A percentile compares a stretch with the other conserved stretches of the same genome.
Evolutionary conservation across 53 echinoderm and acorn worm species (phyloP).

Genomic region (Hippasteria phrygiana): DNA sequence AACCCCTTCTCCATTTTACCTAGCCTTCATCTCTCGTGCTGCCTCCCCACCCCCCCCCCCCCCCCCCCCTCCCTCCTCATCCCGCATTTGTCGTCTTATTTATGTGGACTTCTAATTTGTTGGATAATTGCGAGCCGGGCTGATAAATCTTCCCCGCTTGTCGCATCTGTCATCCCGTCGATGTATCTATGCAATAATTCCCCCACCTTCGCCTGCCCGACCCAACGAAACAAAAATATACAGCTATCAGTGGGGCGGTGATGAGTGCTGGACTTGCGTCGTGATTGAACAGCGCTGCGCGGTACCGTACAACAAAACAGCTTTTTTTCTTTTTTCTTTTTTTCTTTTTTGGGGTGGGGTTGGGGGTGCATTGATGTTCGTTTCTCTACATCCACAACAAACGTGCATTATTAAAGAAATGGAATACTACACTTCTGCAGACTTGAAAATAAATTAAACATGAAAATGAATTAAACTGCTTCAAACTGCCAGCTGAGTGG

Average conservation of each 20-base stretch:
- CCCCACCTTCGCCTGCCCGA: conserved; percentile 29
- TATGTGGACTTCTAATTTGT: conserved; percentile 59
- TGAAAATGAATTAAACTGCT: no score
- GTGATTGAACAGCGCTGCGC: conserved; percentile 21
- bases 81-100: conserved; percentile 41
- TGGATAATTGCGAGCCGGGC: conserved; percentile 54
- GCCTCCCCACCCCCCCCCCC: not conserved
- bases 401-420: no score
- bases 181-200: conserved; percentile 58
- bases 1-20: not conserved
- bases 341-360: not conserved
- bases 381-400: no score
- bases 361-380: no score
- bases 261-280: conserved; percentile 8
- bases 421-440: no score
- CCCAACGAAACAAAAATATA: conserved; percentile 61
- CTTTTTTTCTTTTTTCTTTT: not conserved
- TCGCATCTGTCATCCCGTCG: conserved; percentile 50
- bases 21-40: not conserved
- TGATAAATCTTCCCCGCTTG: conserved; percentile 38
- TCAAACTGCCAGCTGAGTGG: no score
- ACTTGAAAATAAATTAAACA: no score
- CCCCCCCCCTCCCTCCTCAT: not conserved
- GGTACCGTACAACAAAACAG: not conserved
- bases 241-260: conserved; percentile 14